Conservation (phyloP, 2,888 invertebrate species). For the Timandra comae region DNA sequence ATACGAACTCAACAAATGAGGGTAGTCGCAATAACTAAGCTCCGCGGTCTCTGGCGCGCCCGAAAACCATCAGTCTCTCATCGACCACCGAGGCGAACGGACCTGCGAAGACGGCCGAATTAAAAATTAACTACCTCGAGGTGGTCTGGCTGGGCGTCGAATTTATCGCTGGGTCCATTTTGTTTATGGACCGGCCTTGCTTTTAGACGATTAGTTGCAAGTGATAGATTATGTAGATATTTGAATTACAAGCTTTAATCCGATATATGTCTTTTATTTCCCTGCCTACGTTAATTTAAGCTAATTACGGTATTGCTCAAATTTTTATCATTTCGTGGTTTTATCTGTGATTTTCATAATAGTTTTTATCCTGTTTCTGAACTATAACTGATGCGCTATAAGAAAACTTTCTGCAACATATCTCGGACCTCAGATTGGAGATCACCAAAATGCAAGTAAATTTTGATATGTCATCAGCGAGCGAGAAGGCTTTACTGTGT, state of each 20-base stretch:
- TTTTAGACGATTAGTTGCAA: constrained; percentile 55
- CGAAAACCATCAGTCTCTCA: constrained; percentile 58
- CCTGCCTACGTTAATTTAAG: too few relatives aligned
- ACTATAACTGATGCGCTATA: too few relatives aligned
- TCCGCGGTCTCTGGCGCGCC: constrained; percentile 48
- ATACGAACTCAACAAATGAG: constrained; percentile 61
- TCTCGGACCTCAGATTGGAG: too few relatives aligned
- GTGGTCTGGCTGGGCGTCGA: constrained; percentile 32
- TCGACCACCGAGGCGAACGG: constrained; percentile 52
- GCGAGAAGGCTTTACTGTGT: too few relatives aligned
- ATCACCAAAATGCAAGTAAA: too few relatives aligned
- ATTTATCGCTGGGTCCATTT: constrained; percentile 55
- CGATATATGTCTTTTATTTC: too few relatives aligned
- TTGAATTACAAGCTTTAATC: background rate
- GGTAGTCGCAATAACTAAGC: constrained; percentile 69
- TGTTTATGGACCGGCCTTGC: constrained; percentile 50
- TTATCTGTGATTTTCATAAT: too few relatives aligned
- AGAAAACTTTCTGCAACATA: too few relatives aligned
- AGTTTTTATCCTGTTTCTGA: too few relatives aligned
- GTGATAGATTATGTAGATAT: constrained; percentile 31
- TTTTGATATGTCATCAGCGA: too few relatives aligned
- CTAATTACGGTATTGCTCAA: too few relatives aligned
- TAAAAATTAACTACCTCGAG: constrained; percentile 62
- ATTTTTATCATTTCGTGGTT: too few relatives aligned
- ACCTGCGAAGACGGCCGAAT: constrained; percentile 53